Evolutionary conservation across 2,113 vertebrate genomes (phyloP), one percentile per base, ranked within the genome.

Genomic region (Tychaedon coryphoeus): DNA sequence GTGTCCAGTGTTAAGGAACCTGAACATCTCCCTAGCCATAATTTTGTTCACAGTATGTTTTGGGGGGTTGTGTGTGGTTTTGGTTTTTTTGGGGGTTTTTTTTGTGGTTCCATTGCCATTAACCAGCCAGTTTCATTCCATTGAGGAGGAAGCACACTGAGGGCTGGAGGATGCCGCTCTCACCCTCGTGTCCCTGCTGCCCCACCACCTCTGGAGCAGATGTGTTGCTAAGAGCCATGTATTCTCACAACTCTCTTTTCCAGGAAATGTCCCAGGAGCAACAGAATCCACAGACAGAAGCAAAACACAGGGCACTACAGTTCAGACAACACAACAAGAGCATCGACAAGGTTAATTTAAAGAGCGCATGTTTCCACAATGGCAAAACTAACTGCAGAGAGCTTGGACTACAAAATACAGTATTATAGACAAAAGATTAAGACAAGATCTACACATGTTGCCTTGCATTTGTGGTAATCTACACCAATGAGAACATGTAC

Each of bases 391-490:
- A 97, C 97, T 93, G 94, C 98, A 90, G 90, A 98, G 91, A 98
- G 94, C 97, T 96, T 97, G 98, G 98, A 98, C 98, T 97, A 96
- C 96, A 97, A 96, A 97, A 95, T 97, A 96, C 97, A 97, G 98
- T 98, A 97, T 98, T 97, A 97, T 98, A 98, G 98, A 98, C 97
- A 98, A 98, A 97, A 97, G 97, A 97, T 92, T 98, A 97, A 98
- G 97, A 98, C 97, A 95, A 98, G 98, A 98, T 97, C 98, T 98
- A 99, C 99, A 99, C 99, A 98, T 98, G 99, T 99, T 99, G 99
- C 99, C 99, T 99, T 99, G 99, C 99, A 98, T 99, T 98, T 99
- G 99, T 99, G 99, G 99, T 99, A 99, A 98, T 99, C 99, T 98
- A 99, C 98, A 99, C 99, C 98, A 99, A 98, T 99, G 99, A 99